These are phyloP conservation scores for Dendroctonus valens DNA, from an alignment of 1,140 invertebrate species.

Conservation along the genomic window DNA sequence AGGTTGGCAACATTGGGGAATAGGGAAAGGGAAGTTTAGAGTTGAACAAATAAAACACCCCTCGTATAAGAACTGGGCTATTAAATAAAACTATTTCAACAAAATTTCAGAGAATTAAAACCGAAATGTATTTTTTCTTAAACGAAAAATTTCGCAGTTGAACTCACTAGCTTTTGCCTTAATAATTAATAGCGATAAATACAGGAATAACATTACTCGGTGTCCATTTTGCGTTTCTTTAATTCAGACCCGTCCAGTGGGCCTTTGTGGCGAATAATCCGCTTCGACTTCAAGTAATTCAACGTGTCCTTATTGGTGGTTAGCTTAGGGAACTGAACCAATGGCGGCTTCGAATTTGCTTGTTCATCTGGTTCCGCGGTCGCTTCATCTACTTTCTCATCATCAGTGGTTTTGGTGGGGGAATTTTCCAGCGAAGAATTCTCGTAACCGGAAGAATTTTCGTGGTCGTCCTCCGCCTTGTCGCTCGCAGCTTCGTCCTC, in stretches of 20 bases:
- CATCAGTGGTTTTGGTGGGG: slow-evolving; percentile 30
- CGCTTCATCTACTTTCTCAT: slow-evolving; percentile 30
- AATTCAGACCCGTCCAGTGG: slow-evolving; percentile 19
- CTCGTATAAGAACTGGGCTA: no score
- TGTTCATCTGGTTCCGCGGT: slow-evolving; percentile 27
- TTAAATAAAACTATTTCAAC: no score
- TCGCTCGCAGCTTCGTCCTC: slow-evolving; percentile 5
- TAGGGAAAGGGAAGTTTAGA: no score
- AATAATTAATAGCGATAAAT: no score
- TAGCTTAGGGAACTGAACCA: slow-evolving; percentile 43
- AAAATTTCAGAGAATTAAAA: no score
- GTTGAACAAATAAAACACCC: no score
- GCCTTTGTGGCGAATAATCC: slow-evolving; percentile 44
- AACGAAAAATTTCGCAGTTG: no score
- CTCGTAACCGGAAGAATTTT: background rate
- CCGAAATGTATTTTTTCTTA: no score
- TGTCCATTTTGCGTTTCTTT: slow-evolving; percentile 31
- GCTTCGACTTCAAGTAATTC: slow-evolving; percentile 48
- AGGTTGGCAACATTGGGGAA: no score
- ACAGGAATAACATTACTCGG: no score
- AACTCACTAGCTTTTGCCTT: no score
- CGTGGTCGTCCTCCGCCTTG: slow-evolving; percentile 10
- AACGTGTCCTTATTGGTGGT: slow-evolving; percentile 44
- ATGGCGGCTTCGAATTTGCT: slow-evolving; percentile 35
- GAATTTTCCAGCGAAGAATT: background rate